Evolutionary conservation across 1,140 invertebrate genomes (phyloP).

Genomic region (Zaprionus capensis): DNA sequence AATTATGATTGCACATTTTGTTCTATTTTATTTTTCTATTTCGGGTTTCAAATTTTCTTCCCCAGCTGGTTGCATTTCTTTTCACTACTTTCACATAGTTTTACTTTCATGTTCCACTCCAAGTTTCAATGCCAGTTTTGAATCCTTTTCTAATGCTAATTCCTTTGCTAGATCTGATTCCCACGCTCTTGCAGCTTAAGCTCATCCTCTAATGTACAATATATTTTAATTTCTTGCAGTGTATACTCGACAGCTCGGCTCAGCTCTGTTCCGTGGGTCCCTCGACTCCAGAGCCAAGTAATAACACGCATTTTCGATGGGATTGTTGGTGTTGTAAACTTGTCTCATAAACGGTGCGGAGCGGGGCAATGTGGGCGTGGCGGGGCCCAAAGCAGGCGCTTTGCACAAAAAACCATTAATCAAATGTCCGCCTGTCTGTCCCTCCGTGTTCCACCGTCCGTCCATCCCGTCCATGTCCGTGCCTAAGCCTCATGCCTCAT

Average conservation of each 20-base stretch:
- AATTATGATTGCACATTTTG: no score
- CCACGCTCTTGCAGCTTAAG: no score
- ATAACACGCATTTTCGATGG: constrained; percentile 71
- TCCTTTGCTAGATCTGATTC: no score
- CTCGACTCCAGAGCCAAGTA: constrained; percentile 25
- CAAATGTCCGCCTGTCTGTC: constrained; percentile 53
- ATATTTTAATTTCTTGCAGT: neutral
- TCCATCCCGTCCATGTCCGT: neutral
- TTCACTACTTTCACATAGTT: no score
- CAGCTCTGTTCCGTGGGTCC: neutral
- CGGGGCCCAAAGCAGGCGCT: constrained; percentile 14
- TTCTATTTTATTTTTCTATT: no score
- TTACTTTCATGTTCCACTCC: no score
- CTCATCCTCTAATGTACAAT: no score
- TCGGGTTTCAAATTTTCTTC: no score
- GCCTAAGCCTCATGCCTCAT: constrained; percentile 21
- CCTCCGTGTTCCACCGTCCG: neutral
- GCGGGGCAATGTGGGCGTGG: neutral
- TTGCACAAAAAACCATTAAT: constrained; percentile 72
- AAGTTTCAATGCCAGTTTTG: no score
- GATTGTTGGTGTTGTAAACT: constrained; percentile 63
- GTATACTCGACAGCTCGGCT: neutral
- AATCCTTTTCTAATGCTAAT: no score
- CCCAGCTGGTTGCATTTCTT: no score
- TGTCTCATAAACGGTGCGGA: constrained; percentile 60